Evolutionary conservation across 2,888 invertebrate species (phyloP).

Genomic region (Ceriagrion tenellum): DNA sequence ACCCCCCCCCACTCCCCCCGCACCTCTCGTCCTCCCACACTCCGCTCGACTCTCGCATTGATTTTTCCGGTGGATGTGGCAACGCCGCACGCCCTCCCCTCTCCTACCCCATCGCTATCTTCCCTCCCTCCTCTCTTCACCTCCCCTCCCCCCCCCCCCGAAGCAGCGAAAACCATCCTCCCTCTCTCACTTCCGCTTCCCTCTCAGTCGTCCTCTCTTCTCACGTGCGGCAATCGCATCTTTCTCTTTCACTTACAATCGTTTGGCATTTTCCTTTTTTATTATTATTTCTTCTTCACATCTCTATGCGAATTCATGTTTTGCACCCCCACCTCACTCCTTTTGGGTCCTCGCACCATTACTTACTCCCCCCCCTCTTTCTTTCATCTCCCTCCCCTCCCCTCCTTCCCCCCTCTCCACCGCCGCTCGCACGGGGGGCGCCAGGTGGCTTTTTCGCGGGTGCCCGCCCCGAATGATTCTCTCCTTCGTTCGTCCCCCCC

Average conservation of each 20-base stretch:
- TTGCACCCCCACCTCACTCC: not conserved
- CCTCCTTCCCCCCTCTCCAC: not conserved
- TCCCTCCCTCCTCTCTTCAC: not conserved
- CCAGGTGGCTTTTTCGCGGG: constrained; percentile 67
- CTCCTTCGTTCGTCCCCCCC: not conserved
- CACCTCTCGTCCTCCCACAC: not conserved
- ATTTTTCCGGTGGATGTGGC: constrained; percentile 70
- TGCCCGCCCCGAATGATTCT: not conserved
- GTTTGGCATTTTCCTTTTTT: not conserved
- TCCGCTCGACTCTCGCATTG: constrained; percentile 69
- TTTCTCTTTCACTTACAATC: not conserved
- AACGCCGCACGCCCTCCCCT: constrained; percentile 52
- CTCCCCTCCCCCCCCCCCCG: not conserved
- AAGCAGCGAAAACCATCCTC: constrained; percentile 17
- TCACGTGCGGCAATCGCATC: not conserved
- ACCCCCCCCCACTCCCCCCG: not conserved
- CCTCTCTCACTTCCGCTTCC: constrained; percentile 38
- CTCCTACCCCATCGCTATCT: not conserved
- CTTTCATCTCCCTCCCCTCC: not conserved
- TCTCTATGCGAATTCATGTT: not conserved
- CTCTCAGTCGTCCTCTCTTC: not conserved
- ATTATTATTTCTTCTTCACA: not conserved
- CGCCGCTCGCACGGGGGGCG: not conserved
- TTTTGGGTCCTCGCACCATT: not conserved
- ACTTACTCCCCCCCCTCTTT: not conserved